Conservation (phyloP, 2,888 invertebrate genomes). For the Trisateles emortualis region DNA sequence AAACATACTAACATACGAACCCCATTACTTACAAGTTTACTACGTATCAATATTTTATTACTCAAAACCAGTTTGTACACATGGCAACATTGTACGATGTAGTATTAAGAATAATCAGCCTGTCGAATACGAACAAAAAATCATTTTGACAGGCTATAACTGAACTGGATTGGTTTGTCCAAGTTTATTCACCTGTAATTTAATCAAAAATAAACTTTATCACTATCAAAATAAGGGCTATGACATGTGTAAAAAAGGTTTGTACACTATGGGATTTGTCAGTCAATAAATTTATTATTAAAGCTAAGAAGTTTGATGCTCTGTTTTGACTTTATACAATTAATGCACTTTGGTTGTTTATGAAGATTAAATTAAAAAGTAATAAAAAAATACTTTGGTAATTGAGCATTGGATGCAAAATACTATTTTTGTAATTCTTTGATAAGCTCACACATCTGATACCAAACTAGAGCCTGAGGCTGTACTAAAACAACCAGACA, state of each 20-base stretch:
- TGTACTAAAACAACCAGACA: too few species aligned
- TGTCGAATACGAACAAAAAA: constrained; percentile 24
- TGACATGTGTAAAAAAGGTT: constrained; percentile 14
- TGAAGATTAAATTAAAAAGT: constrained; percentile 58
- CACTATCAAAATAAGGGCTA: background rate
- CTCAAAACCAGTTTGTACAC: constrained; percentile 8
- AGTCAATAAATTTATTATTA: constrained; percentile 63
- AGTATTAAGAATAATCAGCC: constrained; percentile 24
- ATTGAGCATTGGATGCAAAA: background rate
- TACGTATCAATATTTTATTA: constrained; percentile 11
- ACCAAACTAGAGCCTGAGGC: too few species aligned
- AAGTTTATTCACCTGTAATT: background rate
- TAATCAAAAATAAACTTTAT: constrained; percentile 34
- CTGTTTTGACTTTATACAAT: constrained; percentile 73
- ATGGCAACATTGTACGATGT: constrained; percentile 14
- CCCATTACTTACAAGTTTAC: constrained; percentile 9
- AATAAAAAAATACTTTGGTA: background rate
- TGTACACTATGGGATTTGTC: constrained; percentile 69
- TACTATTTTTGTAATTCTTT: too few species aligned
- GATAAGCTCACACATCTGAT: too few species aligned
- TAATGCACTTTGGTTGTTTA: constrained; percentile 59
- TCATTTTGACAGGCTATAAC: constrained; percentile 46
- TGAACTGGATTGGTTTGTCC: constrained; percentile 40
- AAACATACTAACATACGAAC: constrained; percentile 11
- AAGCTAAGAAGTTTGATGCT: constrained; percentile 48